Conservation (phyloP, 1,140 invertebrate species). For the Drosophila erecta region DNA sequence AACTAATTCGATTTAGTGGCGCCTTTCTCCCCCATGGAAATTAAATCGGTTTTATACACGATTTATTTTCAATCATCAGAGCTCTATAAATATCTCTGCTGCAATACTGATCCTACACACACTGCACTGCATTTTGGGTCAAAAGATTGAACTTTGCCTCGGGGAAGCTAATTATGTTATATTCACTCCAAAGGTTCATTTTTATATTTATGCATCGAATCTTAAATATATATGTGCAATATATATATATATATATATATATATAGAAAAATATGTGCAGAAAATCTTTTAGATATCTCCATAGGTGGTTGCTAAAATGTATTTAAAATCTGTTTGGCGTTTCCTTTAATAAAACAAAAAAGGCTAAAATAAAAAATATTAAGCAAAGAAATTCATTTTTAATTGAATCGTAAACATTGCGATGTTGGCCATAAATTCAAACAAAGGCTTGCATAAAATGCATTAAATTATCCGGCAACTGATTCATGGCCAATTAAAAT, state of each 20-base stretch:
- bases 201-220: neutral
- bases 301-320: too few species aligned
- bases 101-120: conserved; percentile 10
- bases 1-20: conserved; percentile 34
- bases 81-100: conserved; percentile 20
- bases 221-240: too few species aligned
- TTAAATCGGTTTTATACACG: conserved; percentile 35
- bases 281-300: neutral
- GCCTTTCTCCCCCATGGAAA: conserved; percentile 22
- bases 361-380: too few species aligned
- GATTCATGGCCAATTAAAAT: conserved; percentile 1
- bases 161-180: neutral
- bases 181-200: neutral
- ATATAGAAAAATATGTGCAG: too few species aligned
- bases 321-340: too few species aligned
- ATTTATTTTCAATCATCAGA: conserved; percentile 21
- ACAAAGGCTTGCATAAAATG: conserved; percentile 1
- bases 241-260: too few species aligned
- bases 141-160: neutral
- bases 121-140: conserved; percentile 9
- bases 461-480: conserved; percentile 2
- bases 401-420: conserved; percentile 3
- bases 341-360: too few species aligned
- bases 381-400: neutral
- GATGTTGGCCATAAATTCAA: neutral